A percentile compares a stretch with the other conserved stretches of the same genome.
These are phyloP conservation scores for Elegia similella DNA, from an alignment of 2,888 invertebrate genomes.

Conservation along the genomic window DNA sequence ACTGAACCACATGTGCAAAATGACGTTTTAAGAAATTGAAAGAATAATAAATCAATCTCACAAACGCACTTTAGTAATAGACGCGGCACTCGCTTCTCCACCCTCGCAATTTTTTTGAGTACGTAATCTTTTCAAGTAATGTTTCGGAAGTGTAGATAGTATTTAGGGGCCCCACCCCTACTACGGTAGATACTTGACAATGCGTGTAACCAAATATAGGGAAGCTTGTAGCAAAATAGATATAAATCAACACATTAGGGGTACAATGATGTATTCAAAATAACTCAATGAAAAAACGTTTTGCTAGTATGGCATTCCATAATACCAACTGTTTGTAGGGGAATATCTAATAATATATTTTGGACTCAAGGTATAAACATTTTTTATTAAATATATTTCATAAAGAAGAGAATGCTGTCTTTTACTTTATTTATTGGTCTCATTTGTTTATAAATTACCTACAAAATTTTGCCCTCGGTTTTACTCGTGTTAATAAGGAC, in stretches of 20 bases:
- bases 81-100: conserved; percentile 24
- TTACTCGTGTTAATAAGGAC: too few relatives aligned
- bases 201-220: conserved; percentile 5
- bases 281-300: background rate
- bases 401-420: too few relatives aligned
- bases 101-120: conserved; percentile 27
- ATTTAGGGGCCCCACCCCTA: too few relatives aligned
- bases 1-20: conserved; percentile 23
- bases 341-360: background rate
- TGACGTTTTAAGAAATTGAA: conserved; percentile 28
- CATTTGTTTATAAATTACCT: too few relatives aligned
- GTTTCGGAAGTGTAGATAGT: conserved; percentile 17
- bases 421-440: too few relatives aligned
- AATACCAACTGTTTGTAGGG: background rate
- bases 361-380: too few relatives aligned
- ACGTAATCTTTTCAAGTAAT: conserved; percentile 19
- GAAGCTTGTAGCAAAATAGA: conserved; percentile 2
- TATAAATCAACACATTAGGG: conserved; percentile 9
- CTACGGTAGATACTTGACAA: conserved; percentile 11
- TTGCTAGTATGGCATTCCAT: background rate
- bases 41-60: conserved; percentile 34
- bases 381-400: too few relatives aligned
- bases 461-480: too few relatives aligned
- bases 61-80: conserved; percentile 27
- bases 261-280: conserved; percentile 6